Base-by-base conservation (phyloP, 64 coral and sea anemone species). In the Stichodactyla mertensii region DNA sequence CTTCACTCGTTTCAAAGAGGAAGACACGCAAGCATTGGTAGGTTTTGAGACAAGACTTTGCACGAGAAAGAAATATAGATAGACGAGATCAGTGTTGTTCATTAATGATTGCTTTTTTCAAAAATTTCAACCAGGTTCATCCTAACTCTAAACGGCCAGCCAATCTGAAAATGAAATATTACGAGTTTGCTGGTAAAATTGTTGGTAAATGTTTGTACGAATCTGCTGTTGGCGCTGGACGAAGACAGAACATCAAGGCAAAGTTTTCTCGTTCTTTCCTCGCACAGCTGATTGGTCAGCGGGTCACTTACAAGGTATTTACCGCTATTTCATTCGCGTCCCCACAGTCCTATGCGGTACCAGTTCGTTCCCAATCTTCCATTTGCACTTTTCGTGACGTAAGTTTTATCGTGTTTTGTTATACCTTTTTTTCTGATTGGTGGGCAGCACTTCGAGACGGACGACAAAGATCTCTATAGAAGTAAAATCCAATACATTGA, bases 401-500 rank as follows among this genome's bases (percentile, higher is more conserved):
- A 58, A 58, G 8, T 15, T 11, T 58, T 58, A 15, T 58, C 56
- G 6, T 15, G 56, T 15, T 58, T 58, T 58, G 56, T 5, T 4
- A 58, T 15, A 5, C 56, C 14, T 58, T 58, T 11, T 11, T 58
- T 58, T 74, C 24, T 74, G 22, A 5, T 74, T 31, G 9, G 69
- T 10, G 10, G 24, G 36, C 23, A 98, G 95, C 93, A 98, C 64
- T 98, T 98, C 71, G 93, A 98, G 57, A 98, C 81, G 27, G 95
- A 98, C 51, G 95, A 98, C 71, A 98, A 98, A 36, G 87, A 98
- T 28, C 53, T 94, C 16, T 98, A 94, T 77, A 83, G 92, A 8
- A 98, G 95, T 70, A 98, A 98, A 77, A 92, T 98, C 51, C 80
- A 94, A 52, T 94, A 92, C 87, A 98, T 98, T n/a, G 80, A 94